Base-by-base conservation (phyloP, 2,797 vertebrate genomes). In the Acanthis flammea region DNA sequence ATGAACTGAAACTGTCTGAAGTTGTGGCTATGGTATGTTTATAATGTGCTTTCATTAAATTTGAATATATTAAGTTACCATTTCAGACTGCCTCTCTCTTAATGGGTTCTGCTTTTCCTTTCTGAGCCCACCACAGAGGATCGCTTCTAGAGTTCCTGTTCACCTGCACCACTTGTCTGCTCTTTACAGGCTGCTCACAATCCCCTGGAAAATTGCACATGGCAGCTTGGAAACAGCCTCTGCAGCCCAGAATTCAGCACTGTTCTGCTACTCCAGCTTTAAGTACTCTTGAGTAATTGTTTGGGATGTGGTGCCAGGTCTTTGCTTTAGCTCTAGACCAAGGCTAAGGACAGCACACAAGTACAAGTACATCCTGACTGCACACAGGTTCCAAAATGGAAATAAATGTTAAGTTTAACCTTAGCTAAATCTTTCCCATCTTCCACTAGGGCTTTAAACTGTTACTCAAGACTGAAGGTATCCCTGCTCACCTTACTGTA, bases 11-110 rank as follows among this genome's bases (percentile, higher is more conserved):
- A 91, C 94, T 97, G 98, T 98, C 97, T 95, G 91, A 97, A 97
- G 97, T 98, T 97, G 98, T 99, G 98, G 98, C 98, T 98, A 97
- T 97, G 97, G 96, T 98, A 97, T 97, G 98, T 98, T 98, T 97
- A 96, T 98, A 97, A 98, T 98, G 97, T 98, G 97, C 96, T 98
- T 98, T 97, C 98, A 97, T 98, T 98, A 97, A 98, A 98, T 98
- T 98, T 93, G 98, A 99, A 98, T 98, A 98, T 99, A 99, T 98
- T 98, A 98, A 98, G 97, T 96, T 97, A 93, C 78, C 81, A 79
- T 94, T 95, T 76, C 48, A 78, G 83, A 39, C 45, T 47, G 44
- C 61, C 39, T 88, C 79, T 96, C 77, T 94, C 79, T 81, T 42
- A 48, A 2, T 44, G 10, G 21, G 14, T 6, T 2, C 80, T 7